These are phyloP conservation scores for Pomatorhinus ruficollis DNA, from an alignment of 2,113 vertebrate genomes.

Conservation along the genomic window DNA sequence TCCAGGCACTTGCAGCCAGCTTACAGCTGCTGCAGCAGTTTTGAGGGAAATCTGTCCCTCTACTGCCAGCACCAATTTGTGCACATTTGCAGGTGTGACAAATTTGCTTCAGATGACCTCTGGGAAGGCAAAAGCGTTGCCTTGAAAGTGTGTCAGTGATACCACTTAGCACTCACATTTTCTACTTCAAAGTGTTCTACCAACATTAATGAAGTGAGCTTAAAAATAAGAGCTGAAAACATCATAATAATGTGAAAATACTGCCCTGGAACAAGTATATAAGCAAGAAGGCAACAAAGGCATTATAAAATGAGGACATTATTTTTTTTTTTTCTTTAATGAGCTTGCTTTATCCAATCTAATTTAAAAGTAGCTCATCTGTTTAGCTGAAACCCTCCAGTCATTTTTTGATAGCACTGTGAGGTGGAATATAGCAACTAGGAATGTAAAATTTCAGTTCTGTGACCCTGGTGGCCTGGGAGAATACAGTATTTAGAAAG, in stretches of 20 bases:
- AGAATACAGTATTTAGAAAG: neutral
- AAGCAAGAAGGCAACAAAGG: neutral
- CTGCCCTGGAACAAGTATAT: constrained; percentile 3
- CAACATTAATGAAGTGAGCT: constrained; percentile 19
- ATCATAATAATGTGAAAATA: constrained; percentile 9
- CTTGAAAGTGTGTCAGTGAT: constrained; percentile 39
- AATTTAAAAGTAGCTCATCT: constrained; percentile 20
- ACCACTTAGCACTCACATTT: constrained; percentile 26
- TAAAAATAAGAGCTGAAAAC: constrained; percentile 35
- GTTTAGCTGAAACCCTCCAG: constrained; percentile 15
- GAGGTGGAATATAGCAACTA: neutral
- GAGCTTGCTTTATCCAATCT: constrained; percentile 17
- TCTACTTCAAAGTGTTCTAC: constrained; percentile 38
- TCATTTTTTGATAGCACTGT: neutral
- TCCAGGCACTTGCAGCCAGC: neutral
- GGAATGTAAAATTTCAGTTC: neutral
- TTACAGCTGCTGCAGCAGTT: neutral
- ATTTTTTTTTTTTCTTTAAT: constrained; percentile 8
- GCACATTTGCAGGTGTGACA: constrained; percentile 21
- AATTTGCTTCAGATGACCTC: neutral
- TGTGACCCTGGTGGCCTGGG: neutral
- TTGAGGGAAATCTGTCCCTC: neutral
- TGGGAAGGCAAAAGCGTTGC: neutral
- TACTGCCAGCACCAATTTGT: neutral
- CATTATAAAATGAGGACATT: constrained; percentile 20